Evolutionary conservation across 2,888 invertebrate species (phyloP), one percentile per base, ranked within the genome.

Genomic region (Sphecodes monilicornis): DNA sequence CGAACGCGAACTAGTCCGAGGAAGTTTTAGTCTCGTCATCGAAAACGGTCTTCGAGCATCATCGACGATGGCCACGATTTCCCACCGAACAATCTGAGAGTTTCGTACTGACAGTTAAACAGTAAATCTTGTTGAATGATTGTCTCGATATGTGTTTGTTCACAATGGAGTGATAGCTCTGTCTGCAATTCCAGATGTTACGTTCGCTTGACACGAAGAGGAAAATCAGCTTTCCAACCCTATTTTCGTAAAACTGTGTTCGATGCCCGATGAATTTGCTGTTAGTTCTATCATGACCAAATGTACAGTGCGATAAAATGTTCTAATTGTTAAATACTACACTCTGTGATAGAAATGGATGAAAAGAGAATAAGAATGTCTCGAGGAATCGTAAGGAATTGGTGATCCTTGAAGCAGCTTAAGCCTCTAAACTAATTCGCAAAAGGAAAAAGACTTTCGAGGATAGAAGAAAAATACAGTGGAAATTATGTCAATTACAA

Each of bases 1-100:
- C 68, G 18, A 72, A 50, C 57, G 50, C 54, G 39, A 69, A 32
- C 36, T 66, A 76, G 70, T 80, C 68, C 75, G 66, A 41, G 50
- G 26, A 50, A 18, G n/a, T 54, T 70, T 68, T 13, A 36, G 39
- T 39, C 68, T n/a, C 39, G 39, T 13, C 68, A 10, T n/a, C n/a
- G 68, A 22, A 11, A 66, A 36, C 66, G 22, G 39, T 68, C 22
- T 10, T 54, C 54, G 36, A 39, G 36, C 36, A 22, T n/a, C 68
- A 1, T 36, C 64, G 64, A 36, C 22, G 36, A 68, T 39, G 68
- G 13, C 39, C 39, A n/a, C 36, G 13, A n/a, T 11, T 39, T 36
- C n/a, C n/a, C 39, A 39, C 10, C 68, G n/a, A 39, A 68, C 22
- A n/a, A n/a, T 39, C 39, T n/a, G n/a, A 68, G 4, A 39, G 39